Percentiles rank a stretch among this genome's conserved stretches.
phyloP scores from a whole-genome alignment of 2,797 vertebrate genomes.

The Basileuterus tristriatus region DNA sequence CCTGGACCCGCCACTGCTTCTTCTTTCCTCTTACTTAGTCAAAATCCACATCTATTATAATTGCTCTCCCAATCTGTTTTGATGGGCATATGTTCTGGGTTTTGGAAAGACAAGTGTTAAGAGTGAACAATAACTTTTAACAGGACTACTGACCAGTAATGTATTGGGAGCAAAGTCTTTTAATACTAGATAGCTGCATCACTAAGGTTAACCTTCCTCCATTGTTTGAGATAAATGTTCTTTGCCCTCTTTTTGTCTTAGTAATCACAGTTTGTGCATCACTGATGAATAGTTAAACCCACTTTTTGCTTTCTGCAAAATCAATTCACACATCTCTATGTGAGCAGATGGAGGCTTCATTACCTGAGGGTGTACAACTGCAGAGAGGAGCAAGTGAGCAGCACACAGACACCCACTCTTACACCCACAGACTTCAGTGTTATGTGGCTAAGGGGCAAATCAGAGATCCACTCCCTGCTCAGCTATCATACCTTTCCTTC shows the following conservation, averaged over 20 bases:
- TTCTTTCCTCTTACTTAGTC: not conserved
- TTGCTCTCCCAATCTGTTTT: not conserved
- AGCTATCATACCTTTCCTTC: not conserved
- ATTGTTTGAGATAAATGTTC: not conserved
- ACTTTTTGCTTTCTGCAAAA: conserved; percentile 4
- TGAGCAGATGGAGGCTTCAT: conserved; percentile 22
- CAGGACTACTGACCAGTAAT: not conserved
- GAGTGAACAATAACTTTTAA: not conserved
- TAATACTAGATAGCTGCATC: not conserved
- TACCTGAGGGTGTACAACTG: conserved; percentile 28
- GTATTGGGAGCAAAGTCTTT: not conserved
- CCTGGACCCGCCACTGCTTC: accelerated
- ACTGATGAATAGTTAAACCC: not conserved
- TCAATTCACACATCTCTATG: not conserved
- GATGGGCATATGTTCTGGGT: not conserved
- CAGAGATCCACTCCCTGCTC: not conserved
- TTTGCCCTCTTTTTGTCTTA: not conserved
- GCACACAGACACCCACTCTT: not conserved
- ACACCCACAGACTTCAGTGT: not conserved
- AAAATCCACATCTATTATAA: not conserved
- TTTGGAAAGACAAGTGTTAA: not conserved
- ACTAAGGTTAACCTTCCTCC: not conserved
- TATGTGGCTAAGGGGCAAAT: not conserved
- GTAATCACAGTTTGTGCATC: not conserved
- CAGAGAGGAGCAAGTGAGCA: conserved; percentile 32